Evolutionary conservation across 2,888 invertebrate species (phyloP).

Genomic region (Brenthis daphne): DNA sequence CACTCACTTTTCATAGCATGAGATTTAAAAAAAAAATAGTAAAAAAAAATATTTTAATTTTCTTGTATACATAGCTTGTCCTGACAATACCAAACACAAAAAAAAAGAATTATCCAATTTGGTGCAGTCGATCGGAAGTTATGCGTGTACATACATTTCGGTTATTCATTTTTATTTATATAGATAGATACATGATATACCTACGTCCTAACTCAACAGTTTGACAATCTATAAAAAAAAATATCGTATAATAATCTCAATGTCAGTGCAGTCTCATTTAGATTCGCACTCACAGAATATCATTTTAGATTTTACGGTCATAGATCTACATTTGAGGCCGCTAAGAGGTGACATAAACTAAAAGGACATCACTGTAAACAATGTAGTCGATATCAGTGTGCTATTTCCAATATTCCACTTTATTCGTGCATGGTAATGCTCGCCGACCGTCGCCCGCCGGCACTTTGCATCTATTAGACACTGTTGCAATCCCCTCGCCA

Average conservation of each 20-base stretch:
- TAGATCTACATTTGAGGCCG: slow-evolving; percentile 40
- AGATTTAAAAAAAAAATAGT: no score
- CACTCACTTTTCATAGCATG: no score
- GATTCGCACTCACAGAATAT: slow-evolving; percentile 26
- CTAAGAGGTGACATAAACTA: slow-evolving; percentile 40
- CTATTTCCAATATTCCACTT: slow-evolving; percentile 40
- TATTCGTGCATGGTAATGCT: slow-evolving; percentile 33
- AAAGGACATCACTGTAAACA: slow-evolving; percentile 39
- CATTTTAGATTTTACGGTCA: slow-evolving; percentile 30
- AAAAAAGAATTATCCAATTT: no score
- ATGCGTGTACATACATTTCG: no score
- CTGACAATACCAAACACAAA: no score
- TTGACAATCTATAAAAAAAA: neutral
- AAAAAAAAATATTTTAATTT: no score
- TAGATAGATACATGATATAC: no score
- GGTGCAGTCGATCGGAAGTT: no score
- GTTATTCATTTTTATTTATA: no score
- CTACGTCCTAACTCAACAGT: no score
- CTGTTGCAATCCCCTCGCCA: slow-evolving; percentile 36
- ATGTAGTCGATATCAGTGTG: slow-evolving; percentile 32
- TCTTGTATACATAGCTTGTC: no score
- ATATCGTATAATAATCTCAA: slow-evolving; percentile 13
- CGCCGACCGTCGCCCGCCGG: slow-evolving; percentile 17
- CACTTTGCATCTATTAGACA: slow-evolving; percentile 32
- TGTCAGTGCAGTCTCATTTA: slow-evolving; percentile 23